Evolutionary conservation across 2,888 invertebrate genomes (phyloP), one percentile per base, ranked within the genome.

Genomic region (Opisthograptis luteolata): DNA sequence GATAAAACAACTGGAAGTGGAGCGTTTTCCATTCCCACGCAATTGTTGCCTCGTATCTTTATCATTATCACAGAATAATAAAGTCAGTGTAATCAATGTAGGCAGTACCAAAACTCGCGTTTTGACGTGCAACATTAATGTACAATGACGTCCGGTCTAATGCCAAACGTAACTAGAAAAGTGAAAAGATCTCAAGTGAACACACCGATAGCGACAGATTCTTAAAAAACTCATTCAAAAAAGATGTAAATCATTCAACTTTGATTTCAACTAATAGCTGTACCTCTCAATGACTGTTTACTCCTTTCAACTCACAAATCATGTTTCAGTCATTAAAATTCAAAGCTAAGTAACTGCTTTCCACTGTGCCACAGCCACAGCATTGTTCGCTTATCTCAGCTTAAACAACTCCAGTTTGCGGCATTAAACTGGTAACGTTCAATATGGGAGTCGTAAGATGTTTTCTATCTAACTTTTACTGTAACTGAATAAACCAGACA

Each of bases 381-480:
- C 40, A 8, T 35, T 34, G 42, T 36, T 25, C 30, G 17, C 44
- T 51, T 51, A 51, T 51, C 50, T 40, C 20, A 12, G 30, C 50
- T 40, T 24, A 20, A 44, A 30, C 44, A 50, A 44, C 40, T 44
- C 31, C 40, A 44, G 40, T 45, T 50, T 40, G 19, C 10, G 2
- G 24, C 51, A 43, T 55, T 49, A 51, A 52, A 49, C 30, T 46
- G 47, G 35, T 36, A 58, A 58, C 31, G 44, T 32, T 44, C 53
- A 45, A 46, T 48, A 55, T 35, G 53, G 53, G 55, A 55, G 36
- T 48, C 47, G 24, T 53, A 48, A 52, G 45, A 54, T 44, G 44
- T 47, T 53, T 53, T 35, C 47, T 30, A 27, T 25, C 47, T 39
- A 40, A 35, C 44, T 14, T 35, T 19, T 35, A 20, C 25, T 34